A percentile compares a stretch with the other conserved stretches of the same genome.
These are phyloP conservation scores for Etheostoma nigrum DNA, from an alignment of 2,797 vertebrate genomes.

Conservation along the genomic window DNA sequence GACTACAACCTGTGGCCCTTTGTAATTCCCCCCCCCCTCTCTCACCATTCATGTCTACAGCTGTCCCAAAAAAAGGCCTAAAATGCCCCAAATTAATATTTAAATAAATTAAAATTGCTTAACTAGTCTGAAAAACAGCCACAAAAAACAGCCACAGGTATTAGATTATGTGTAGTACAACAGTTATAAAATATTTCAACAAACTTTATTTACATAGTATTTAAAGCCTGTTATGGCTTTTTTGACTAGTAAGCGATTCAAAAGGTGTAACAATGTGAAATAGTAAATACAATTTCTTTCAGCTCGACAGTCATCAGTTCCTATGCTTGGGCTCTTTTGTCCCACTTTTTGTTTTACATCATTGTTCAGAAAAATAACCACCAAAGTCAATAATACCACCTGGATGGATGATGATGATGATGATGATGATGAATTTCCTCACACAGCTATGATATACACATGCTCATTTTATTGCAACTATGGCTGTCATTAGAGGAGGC, in stretches of 20 bases:
- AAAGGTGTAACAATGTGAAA: conserved; percentile 47
- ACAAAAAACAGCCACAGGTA: too few relatives aligned
- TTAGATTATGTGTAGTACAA: not conserved
- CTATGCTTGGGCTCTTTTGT: not conserved
- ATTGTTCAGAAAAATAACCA: conserved; percentile 13
- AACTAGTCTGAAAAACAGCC: too few relatives aligned
- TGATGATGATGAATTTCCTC: not conserved
- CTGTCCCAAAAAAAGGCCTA: too few relatives aligned
- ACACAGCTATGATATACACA: conserved; percentile 10
- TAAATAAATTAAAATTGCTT: too few relatives aligned
- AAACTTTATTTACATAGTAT: conserved; percentile 67
- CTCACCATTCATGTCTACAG: too few relatives aligned
- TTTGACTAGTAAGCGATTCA: conserved; percentile 20
- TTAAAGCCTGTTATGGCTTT: conserved; percentile 16
- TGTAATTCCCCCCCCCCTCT: too few relatives aligned
- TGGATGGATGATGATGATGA: conserved; percentile 14
- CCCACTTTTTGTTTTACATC: not conserved
- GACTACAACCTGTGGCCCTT: too few relatives aligned
- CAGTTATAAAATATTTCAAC: conserved; percentile 31
- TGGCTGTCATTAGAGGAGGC: conserved; percentile 14
- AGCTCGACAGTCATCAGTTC: conserved; percentile 12
- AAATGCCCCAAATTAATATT: too few relatives aligned
- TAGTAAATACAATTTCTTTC: conserved; percentile 55
- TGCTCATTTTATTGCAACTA: conserved; percentile 40
- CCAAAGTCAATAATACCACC: conserved; percentile 13